These are phyloP conservation scores for Atherinosoma microstoma DNA, from an alignment of 2,797 vertebrate genomes.

Conservation along the genomic window DNA sequence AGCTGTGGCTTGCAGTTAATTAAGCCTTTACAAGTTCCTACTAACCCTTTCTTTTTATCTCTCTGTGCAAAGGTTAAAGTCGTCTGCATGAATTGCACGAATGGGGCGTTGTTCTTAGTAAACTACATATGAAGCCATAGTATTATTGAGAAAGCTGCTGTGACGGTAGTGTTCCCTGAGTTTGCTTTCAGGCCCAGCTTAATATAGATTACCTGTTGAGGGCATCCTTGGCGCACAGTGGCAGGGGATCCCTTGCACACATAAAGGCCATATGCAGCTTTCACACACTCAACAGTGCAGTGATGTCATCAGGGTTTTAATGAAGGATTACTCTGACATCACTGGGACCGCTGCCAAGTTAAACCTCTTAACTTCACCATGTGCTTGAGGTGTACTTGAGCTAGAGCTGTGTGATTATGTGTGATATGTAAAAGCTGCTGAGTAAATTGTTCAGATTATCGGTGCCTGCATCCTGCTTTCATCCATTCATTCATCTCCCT, in stretches of 20 bases:
- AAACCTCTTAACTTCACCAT: conserved; percentile 79
- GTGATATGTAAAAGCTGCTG: conserved; percentile 34
- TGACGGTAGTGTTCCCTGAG: conserved; percentile 38
- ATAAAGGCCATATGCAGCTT: conserved; percentile 43
- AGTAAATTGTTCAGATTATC: conserved; percentile 17
- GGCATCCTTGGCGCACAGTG: conserved; percentile 34
- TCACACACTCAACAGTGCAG: conserved; percentile 38
- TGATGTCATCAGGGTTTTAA: conserved; percentile 81
- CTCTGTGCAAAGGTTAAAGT: conserved; percentile 11
- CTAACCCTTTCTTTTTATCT: background rate
- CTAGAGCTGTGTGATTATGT: conserved; percentile 41
- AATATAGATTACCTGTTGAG: conserved; percentile 68
- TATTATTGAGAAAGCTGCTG: conserved; percentile 26
- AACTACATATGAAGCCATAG: conserved; percentile 18
- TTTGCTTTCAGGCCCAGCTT: conserved; percentile 61
- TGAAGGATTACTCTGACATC: conserved; percentile 82
- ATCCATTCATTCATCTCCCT: conserved; percentile 34
- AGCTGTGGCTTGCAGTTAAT: background rate
- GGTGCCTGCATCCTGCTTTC: conserved; percentile 13
- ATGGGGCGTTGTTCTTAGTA: conserved; percentile 12
- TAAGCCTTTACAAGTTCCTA: conserved; percentile 7
- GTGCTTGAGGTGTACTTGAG: conserved; percentile 62
- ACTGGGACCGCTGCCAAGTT: conserved; percentile 70
- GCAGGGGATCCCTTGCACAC: conserved; percentile 51
- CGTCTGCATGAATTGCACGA: conserved; percentile 23